Percentiles rank a stretch among this genome's conserved stretches.
Conservation (phyloP, 2,113 vertebrate species). For the Dicrurus megarhynchus region DNA sequence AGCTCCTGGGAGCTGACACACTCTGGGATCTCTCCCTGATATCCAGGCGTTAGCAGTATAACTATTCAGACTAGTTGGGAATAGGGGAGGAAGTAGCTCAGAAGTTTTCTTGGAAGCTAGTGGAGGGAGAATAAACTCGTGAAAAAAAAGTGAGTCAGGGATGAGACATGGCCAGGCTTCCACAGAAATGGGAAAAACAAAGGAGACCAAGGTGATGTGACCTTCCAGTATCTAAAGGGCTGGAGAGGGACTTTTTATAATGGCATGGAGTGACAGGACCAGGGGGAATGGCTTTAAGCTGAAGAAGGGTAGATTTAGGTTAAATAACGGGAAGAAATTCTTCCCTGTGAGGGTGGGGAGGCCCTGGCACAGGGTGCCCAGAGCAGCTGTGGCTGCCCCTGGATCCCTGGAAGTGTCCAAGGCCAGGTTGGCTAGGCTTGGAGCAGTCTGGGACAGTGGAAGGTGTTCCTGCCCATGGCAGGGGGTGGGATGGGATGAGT, state of each 20-base stretch:
- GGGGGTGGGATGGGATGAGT: rapidly evolving
- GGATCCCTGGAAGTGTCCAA: background rate
- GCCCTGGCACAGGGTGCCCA: background rate
- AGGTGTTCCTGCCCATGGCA: background rate
- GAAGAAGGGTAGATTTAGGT: background rate
- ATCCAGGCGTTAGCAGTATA: background rate
- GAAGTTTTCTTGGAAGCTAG: background rate
- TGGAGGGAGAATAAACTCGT: background rate
- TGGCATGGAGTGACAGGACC: background rate
- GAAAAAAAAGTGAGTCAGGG: background rate
- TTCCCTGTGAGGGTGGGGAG: rapidly evolving
- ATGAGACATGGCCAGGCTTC: background rate
- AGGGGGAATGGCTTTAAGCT: background rate
- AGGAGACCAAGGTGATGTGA: background rate
- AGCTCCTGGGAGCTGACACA: background rate
- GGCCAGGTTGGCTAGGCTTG: rapidly evolving
- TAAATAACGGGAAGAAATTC: background rate
- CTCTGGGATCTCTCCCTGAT: background rate
- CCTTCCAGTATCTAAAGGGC: background rate
- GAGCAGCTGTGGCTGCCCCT: background rate
- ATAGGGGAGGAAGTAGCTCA: background rate
- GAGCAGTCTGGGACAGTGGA: rapidly evolving
- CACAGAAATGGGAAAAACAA: background rate
- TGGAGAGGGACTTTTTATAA: background rate
- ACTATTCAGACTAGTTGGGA: background rate